Conservation (phyloP, 2,113 vertebrate genomes). For the Chloropsis hardwickii region DNA sequence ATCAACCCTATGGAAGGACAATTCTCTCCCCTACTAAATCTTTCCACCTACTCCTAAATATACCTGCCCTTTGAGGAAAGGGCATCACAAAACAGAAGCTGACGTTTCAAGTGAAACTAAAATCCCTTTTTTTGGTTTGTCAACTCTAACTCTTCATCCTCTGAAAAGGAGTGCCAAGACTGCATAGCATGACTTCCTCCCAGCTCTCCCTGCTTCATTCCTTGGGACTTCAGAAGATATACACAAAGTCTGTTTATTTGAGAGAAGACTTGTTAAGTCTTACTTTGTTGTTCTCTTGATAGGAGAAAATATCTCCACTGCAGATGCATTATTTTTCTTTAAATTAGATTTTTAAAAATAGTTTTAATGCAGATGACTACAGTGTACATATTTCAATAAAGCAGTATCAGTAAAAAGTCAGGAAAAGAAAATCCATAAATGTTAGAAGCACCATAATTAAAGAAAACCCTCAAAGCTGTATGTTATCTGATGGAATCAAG, state of each 20-base stretch:
- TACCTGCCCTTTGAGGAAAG: background rate
- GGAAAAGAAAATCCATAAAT: background rate
- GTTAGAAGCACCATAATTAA: background rate
- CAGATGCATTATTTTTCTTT: background rate
- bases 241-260: background rate
- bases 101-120: background rate
- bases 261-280: background rate
- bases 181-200: accelerated
- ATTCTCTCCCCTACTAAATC: background rate
- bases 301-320: background rate
- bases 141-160: background rate
- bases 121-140: background rate
- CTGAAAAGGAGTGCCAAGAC: background rate
- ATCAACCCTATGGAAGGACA: background rate
- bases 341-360: background rate
- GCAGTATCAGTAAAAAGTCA: background rate
- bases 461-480: background rate
- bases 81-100: background rate
- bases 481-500: background rate
- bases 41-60: background rate
- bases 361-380: background rate
- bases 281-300: background rate
- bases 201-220: background rate
- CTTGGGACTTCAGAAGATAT: background rate
- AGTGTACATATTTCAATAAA: background rate